Percentiles rank a stretch among this genome's conserved stretches.
Evolutionary conservation across 1,140 invertebrate genomes (phyloP).

Genomic region (Achatina immaculata): DNA sequence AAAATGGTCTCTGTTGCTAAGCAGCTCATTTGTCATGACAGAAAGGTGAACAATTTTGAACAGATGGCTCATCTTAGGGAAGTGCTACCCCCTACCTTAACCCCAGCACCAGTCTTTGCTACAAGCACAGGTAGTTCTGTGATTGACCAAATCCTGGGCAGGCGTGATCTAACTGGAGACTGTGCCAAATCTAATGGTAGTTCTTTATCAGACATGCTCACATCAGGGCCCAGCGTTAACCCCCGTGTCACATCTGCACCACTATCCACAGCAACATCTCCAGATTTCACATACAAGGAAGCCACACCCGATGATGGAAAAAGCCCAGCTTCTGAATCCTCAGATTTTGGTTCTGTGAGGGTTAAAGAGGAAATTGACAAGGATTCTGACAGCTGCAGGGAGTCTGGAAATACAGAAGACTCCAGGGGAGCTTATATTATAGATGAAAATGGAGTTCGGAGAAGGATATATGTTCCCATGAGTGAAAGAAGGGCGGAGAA

Average conservation of each 20-base stretch:
- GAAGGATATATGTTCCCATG: constrained; percentile 34
- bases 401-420: neutral
- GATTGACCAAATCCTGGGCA: constrained; percentile 22
- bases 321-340: constrained; percentile 25
- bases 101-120: constrained; percentile 5
- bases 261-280: neutral
- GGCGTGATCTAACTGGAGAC: neutral
- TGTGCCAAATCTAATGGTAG: neutral
- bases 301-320: neutral
- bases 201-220: neutral
- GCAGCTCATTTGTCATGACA: constrained; percentile 57
- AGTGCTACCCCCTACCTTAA: constrained; percentile 24
- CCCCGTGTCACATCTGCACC: neutral
- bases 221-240: neutral
- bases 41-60: constrained; percentile 50
- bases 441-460: constrained; percentile 33
- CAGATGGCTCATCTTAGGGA: constrained; percentile 21
- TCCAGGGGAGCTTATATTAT: constrained; percentile 9
- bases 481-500: constrained; percentile 42
- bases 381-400: neutral
- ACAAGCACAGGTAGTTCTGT: neutral
- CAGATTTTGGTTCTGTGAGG: constrained; percentile 9
- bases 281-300: neutral
- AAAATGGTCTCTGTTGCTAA: constrained; percentile 59
- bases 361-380: constrained; percentile 34